These are phyloP conservation scores for Gallinago solitaria DNA, from an alignment of 2,797 vertebrate species.

Conservation along the genomic window DNA sequence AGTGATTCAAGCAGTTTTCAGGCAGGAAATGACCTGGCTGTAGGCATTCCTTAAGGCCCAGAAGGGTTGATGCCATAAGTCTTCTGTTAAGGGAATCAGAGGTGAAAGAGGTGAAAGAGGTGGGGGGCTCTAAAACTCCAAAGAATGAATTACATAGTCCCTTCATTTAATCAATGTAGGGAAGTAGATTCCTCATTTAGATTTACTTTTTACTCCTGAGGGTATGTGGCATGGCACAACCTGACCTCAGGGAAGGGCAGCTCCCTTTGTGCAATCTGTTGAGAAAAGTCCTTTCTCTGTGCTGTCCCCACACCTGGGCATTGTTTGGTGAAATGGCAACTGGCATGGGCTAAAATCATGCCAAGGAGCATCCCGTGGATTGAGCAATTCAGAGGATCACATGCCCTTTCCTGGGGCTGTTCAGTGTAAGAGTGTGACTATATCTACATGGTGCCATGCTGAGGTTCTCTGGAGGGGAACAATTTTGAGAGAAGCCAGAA, in stretches of 20 bases:
- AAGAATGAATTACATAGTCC: not conserved
- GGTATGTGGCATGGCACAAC: not conserved
- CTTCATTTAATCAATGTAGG: not conserved
- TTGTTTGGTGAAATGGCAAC: not conserved
- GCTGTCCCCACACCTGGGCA: not conserved
- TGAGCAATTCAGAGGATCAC: not conserved
- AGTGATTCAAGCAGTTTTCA: not conserved
- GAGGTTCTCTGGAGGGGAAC: not conserved
- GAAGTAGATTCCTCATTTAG: not conserved
- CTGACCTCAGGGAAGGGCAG: not conserved
- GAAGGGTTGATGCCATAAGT: not conserved
- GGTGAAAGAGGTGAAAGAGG: not conserved
- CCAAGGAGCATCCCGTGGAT: not conserved
- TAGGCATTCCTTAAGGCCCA: not conserved
- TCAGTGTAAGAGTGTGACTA: not conserved
- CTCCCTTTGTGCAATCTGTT: not conserved
- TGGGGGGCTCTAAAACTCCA: not conserved
- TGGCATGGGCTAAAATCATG: not conserved
- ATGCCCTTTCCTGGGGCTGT: not conserved
- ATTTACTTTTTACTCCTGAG: not conserved
- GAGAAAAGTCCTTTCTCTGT: not conserved
- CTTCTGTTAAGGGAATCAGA: not conserved
- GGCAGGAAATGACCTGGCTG: not conserved
- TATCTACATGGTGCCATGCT: not conserved
- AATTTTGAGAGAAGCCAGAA: not conserved